Conservation (phyloP, 1,140 invertebrate genomes). For the Aphelinus certus region DNA sequence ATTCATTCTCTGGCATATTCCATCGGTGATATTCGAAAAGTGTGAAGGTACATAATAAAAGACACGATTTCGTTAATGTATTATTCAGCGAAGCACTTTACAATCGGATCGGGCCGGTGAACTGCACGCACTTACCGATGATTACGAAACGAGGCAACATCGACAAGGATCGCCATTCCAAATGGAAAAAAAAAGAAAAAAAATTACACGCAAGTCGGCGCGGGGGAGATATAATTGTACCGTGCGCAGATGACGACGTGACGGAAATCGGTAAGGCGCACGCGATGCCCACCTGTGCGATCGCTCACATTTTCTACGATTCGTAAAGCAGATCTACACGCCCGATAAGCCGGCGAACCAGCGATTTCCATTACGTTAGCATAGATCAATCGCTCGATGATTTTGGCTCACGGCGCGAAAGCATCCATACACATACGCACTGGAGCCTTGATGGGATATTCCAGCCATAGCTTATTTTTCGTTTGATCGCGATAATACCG, state of each 20-base stretch:
- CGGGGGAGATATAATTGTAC: too few relatives aligned
- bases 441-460: not conserved
- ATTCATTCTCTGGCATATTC: slow-evolving; percentile 4
- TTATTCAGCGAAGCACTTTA: slow-evolving; percentile 8
- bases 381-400: slow-evolving; percentile 19
- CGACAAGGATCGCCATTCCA: too few relatives aligned
- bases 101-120: not conserved
- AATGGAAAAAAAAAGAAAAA: too few relatives aligned
- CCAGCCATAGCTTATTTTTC: too few relatives aligned
- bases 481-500: too few relatives aligned
- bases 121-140: slow-evolving; percentile 31
- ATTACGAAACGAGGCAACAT: slow-evolving; percentile 37
- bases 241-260: not conserved
- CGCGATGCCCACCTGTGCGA: slow-evolving; percentile 56
- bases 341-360: too few relatives aligned
- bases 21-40: slow-evolving; percentile 7
- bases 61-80: too few relatives aligned
- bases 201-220: slow-evolving; percentile 25
- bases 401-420: not conserved
- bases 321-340: too few relatives aligned
- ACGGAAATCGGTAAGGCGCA: slow-evolving; percentile 33
- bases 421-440: not conserved
- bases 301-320: too few relatives aligned
- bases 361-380: too few relatives aligned
- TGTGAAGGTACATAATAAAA: slow-evolving; percentile 3